A percentile compares a stretch with the other conserved stretches of the same genome.
Evolutionary conservation across 2,888 invertebrate species (phyloP).

Genomic region (Tanypteryx hageni): DNA sequence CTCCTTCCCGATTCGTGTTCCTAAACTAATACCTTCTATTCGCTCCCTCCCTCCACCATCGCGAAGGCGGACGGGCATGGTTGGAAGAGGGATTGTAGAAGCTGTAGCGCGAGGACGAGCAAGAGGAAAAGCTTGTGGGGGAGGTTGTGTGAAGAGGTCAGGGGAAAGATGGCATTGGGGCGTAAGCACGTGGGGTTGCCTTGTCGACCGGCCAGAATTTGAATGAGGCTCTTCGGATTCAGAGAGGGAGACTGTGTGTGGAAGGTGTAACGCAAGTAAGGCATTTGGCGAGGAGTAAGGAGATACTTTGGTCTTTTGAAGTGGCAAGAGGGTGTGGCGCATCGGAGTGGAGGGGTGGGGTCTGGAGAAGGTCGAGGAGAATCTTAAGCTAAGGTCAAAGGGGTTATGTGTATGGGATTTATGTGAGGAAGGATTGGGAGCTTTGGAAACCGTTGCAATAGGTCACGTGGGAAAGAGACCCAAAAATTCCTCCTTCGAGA

Average conservation of each 20-base stretch:
- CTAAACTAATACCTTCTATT: neutral
- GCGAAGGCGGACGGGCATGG: neutral
- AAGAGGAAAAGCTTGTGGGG: neutral
- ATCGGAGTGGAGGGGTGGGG: neutral
- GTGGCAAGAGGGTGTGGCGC: neutral
- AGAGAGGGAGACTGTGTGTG: neutral
- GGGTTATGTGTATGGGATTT: slow-evolving; percentile 10
- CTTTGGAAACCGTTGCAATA: neutral
- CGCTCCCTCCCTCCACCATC: neutral
- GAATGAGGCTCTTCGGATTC: neutral
- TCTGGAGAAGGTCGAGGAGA: neutral
- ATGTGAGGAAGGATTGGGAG: neutral
- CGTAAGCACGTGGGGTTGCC: slow-evolving; percentile 15
- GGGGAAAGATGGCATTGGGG: neutral
- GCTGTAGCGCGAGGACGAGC: neutral
- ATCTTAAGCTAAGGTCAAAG: slow-evolving; percentile 24
- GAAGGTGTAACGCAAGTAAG: slow-evolving; percentile 7
- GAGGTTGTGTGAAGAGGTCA: slow-evolving; percentile 15
- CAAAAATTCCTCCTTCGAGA: neutral
- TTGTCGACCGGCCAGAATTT: slow-evolving; percentile 3
- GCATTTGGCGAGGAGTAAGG: slow-evolving; percentile 3
- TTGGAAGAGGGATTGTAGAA: neutral
- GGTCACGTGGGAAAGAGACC: neutral
- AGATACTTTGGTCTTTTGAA: slow-evolving; percentile 3
- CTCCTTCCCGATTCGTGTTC: neutral